Base-by-base conservation (phyloP, 2,113 vertebrate species). In the Boleophthalmus pectinirostris region DNA sequence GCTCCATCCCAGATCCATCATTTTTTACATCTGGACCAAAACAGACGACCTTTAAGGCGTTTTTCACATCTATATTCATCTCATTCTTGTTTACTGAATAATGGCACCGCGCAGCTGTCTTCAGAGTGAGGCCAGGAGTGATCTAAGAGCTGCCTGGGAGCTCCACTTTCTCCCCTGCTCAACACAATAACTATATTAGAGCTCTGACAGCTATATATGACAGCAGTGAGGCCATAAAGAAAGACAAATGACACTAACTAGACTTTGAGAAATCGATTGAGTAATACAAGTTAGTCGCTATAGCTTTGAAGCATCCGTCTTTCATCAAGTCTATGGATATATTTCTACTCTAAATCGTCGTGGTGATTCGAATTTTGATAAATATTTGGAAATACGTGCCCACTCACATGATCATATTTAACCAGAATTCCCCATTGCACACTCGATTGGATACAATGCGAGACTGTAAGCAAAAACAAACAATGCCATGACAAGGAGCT, bases 191-290 rank as follows among this genome's bases (percentile, higher is more conserved):
- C 75, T 78, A 77, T 78, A 83, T 78, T 87, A 75, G 85, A 88
- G 76, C 56, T 47, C 57, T 87, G 85, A 89, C 87, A 88, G 79
- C 79, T 82, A 87, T 75, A 89, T 91, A 82, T 89, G 79, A 90
- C 86, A 80, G 51, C 43, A 67, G 73, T 83, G 79, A 92, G 54
- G 0, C 61, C 84, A 72, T 74, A 92, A 91, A 87, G 54, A 75
- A 82, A 89, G 76, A 90, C 87, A 89, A 91, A 92, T 91, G 89
- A 88, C 84, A 46, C 69, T 88, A 90, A 92, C 75, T 81, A 88
- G 85, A 84, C 82, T 78, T 83, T 79, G 70, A 79, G 83, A 49
- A 73, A 70, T 84, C 82, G 72, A 92, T 74, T 83, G 78, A 74
- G 87, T 91, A 87, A 87, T 87, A 70, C 33, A 49, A 54, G 75